These are phyloP conservation scores for Irena cyanogastra DNA, from an alignment of 2,113 vertebrate species.

Conservation along the genomic window DNA sequence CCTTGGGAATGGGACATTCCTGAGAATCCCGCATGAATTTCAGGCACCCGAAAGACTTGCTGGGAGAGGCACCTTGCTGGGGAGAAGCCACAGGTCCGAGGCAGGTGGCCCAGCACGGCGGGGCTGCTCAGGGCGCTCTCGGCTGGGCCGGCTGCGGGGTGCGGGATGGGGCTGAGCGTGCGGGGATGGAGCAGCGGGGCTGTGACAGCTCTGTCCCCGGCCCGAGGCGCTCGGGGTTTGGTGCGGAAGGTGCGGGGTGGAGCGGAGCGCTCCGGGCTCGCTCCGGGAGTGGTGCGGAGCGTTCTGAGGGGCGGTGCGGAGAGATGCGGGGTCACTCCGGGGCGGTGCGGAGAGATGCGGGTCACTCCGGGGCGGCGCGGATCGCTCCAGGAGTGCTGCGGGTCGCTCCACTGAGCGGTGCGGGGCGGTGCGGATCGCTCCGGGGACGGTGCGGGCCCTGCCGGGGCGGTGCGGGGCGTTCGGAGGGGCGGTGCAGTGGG, in stretches of 20 bases:
- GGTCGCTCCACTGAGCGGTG: background rate
- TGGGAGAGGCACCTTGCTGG: background rate
- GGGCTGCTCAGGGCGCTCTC: accelerated
- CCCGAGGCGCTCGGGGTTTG: background rate
- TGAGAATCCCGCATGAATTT: background rate
- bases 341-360: too few relatives aligned
- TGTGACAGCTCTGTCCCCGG: too few relatives aligned
- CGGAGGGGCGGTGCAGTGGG: background rate
- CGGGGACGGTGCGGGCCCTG: too few relatives aligned
- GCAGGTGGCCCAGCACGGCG: accelerated
- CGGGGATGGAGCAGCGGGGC: background rate
- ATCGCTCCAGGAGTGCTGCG: background rate
- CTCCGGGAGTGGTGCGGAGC: background rate
- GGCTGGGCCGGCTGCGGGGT: background rate
- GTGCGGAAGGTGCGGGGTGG: background rate
- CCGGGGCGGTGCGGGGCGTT: background rate
- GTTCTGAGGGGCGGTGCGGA: too few relatives aligned
- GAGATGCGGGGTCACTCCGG: too few relatives aligned
- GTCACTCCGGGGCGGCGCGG: too few relatives aligned
- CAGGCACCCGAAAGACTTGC: background rate
- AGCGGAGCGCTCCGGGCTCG: background rate
- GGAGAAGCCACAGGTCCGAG: background rate
- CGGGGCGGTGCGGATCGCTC: background rate
- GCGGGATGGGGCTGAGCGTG: background rate
- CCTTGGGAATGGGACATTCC: background rate